Base-by-base conservation (phyloP, 2,888 invertebrate species). In the Eledone cirrhosa region DNA sequence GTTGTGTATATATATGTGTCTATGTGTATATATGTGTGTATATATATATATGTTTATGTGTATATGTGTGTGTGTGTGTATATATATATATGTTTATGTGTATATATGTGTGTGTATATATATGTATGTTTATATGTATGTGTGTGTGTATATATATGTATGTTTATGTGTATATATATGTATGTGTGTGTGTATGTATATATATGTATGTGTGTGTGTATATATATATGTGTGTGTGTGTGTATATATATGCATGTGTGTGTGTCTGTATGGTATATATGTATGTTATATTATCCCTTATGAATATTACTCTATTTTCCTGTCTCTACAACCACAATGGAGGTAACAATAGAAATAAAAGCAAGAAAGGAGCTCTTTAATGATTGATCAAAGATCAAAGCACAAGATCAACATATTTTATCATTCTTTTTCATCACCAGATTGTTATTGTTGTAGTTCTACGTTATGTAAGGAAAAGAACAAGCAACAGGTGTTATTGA, bases 41-140 rank as follows among this genome's bases (percentile, higher is more conserved):
- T 22, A 53, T 2, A n/a, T 19, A 53, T 53, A n/a, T n/a, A 53
- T n/a, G 22, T n/a, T 22, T 4, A 53, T 53, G n/a, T 53, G n/a
- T 53, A 53, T 53, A 53, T 4, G n/a, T 53, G n/a, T 7, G n/a
- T 53, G n/a, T 7, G n/a, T 7, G n/a, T 7, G n/a, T 7, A 53
- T 53, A 53, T 53, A 53, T 53, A 53, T 53, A 53, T 53, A 53
- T 53, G n/a, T 53, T 22, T 53, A 53, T 53, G n/a, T 53, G n/a
- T 53, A 53, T 53, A 53, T 53, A 53, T 53, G n/a, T 53, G n/a
- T 53, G 5, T 53, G 5, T 53, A 7, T 53, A 7, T 53, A 7
- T 53, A 7, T 53, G 5, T 53, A n/a, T 5, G 53, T 53, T 19
- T 53, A n/a, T 53, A n/a, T 53, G 53, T 53, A n/a, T 53, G 19